Evolutionary conservation across 2,888 invertebrate genomes (phyloP).

Genomic region (Ypsolopha sequella): DNA sequence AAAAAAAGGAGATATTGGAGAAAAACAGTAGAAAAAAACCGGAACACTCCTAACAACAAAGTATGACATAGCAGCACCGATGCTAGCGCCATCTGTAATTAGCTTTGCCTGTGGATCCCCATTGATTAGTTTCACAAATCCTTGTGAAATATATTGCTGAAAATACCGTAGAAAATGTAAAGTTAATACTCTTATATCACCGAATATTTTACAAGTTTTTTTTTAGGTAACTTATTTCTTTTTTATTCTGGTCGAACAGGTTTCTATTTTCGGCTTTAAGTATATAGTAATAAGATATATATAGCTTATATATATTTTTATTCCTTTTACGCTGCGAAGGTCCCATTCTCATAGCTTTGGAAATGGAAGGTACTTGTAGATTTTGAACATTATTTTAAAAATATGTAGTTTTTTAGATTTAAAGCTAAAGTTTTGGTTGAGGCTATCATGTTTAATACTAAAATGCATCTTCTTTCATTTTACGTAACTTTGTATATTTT

Average conservation of each 20-base stretch:
- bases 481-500: not conserved
- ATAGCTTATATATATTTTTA: not conserved
- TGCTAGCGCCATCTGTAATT: too few relatives aligned
- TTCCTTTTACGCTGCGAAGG: conserved; percentile 58
- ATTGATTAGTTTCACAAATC: too few relatives aligned
- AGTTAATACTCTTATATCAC: too few relatives aligned
- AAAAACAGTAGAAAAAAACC: too few relatives aligned
- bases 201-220: not conserved
- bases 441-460: conserved; percentile 2
- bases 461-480: not conserved
- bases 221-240: not conserved
- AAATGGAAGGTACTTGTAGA: conserved; percentile 62
- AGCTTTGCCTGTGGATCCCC: too few relatives aligned
- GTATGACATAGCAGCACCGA: too few relatives aligned
- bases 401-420: conserved; percentile 7
- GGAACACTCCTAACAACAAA: too few relatives aligned
- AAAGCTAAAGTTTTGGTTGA: not conserved
- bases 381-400: conserved; percentile 18
- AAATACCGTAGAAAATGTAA: too few relatives aligned
- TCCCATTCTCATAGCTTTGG: conserved; percentile 70
- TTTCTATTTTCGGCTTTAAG: too few relatives aligned
- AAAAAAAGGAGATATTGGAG: too few relatives aligned
- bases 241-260: too few relatives aligned
- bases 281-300: not conserved
- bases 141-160: too few relatives aligned